A percentile compares a stretch with the other conserved stretches of the same genome.
These are phyloP conservation scores for Notodonta ziczac DNA, from an alignment of 2,888 invertebrate genomes.

Conservation along the genomic window DNA sequence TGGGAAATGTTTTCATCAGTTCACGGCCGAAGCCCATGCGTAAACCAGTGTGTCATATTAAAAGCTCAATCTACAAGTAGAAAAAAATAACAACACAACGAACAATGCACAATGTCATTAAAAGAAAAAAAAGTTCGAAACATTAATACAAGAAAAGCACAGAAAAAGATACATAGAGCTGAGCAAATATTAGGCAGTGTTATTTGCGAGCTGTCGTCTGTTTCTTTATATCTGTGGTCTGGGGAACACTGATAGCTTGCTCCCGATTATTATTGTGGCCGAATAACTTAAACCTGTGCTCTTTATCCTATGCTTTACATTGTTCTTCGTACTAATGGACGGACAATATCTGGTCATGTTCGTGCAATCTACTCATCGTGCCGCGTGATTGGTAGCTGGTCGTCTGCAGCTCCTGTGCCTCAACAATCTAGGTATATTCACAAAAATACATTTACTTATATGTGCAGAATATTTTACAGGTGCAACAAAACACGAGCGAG, in stretches of 20 bases:
- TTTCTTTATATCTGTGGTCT: conserved; percentile 57
- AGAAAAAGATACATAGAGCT: conserved; percentile 73
- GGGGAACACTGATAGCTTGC: conserved; percentile 53
- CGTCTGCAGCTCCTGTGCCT: conserved; percentile 77
- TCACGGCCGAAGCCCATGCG: conserved; percentile 54
- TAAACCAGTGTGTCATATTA: conserved; percentile 45
- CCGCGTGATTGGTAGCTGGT: conserved; percentile 76
- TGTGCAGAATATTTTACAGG: conserved; percentile 76
- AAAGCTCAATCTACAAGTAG: conserved; percentile 55
- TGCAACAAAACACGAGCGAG: conserved; percentile 69
- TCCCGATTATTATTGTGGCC: conserved; percentile 56
- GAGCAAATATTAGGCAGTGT: conserved; percentile 82
- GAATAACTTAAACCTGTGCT: conserved; percentile 68
- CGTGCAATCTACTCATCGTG: conserved; percentile 75
- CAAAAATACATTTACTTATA: conserved; percentile 50
- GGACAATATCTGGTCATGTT: conserved; percentile 46
- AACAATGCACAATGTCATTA: conserved; percentile 47
- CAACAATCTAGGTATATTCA: conserved; percentile 56
- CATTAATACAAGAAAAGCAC: conserved; percentile 72
- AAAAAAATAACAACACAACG: conserved; percentile 53
- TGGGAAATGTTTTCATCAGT: conserved; percentile 47
- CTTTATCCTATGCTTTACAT: conserved; percentile 57
- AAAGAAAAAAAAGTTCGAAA: conserved; percentile 50
- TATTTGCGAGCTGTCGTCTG: conserved; percentile 77
- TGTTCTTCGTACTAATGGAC: conserved; percentile 20